These are phyloP conservation scores for Donacobius atricapilla DNA, from an alignment of 2,113 vertebrate species.

Conservation along the genomic window DNA sequence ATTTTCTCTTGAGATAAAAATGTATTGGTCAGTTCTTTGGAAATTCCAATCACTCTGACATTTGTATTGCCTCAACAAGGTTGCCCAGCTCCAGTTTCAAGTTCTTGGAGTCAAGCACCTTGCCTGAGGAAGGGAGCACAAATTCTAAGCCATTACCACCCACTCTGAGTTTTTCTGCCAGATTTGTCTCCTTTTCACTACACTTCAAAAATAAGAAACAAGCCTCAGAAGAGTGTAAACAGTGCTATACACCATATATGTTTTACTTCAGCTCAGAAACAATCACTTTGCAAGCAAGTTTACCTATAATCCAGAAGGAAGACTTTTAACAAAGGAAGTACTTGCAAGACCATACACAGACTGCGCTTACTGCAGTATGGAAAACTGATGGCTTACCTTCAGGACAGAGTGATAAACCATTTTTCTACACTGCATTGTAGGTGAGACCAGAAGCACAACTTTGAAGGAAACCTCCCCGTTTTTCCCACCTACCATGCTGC, in stretches of 20 bases:
- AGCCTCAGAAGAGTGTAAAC: neutral
- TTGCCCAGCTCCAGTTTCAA: neutral
- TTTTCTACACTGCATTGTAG: neutral
- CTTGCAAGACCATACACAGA: neutral
- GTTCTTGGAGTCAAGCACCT: neutral
- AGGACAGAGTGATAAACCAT: neutral
- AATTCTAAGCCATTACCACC: neutral
- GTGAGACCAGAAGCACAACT: neutral
- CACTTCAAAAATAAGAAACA: neutral
- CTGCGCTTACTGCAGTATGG: neutral
- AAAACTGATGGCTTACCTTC: neutral
- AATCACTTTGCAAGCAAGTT: neutral
- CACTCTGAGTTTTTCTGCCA: neutral
- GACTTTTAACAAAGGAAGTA: neutral
- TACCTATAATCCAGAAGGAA: neutral
- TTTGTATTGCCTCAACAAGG: neutral
- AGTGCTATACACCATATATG: neutral
- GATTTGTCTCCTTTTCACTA: neutral
- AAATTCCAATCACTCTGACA: neutral
- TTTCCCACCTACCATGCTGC: neutral
- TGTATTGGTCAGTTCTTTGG: neutral
- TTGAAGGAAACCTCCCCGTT: neutral
- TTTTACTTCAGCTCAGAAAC: neutral
- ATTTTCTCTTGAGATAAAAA: neutral
- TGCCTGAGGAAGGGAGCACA: neutral